Evolutionary conservation across 2,888 invertebrate species (phyloP), one percentile per base, ranked within the genome.

Genomic region (Baronia brevicornis): DNA sequence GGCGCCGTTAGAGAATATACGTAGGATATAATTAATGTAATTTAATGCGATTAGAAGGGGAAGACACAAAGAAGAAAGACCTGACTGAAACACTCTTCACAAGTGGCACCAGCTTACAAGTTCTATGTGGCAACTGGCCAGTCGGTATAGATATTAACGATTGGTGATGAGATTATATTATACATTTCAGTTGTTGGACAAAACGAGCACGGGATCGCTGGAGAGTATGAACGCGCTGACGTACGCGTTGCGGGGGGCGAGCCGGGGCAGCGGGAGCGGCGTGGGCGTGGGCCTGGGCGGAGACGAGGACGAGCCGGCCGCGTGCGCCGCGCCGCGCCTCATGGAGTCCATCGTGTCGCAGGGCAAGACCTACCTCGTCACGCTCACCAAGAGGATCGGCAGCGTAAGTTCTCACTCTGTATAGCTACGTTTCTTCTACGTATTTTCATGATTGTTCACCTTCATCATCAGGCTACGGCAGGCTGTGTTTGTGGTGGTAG

Each of bases 291-390:
- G 43, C 33, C 43, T 51, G 15, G 35, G 32, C 25, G 44, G 46
- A 27, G 50, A 36, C 19, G 48, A 33, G 9, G 69, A 57, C 38
- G 64, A 63, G 40, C 54, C 42, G 24, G 40, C 38, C 33, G 54
- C 44, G 19, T 48, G 53, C 45, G 48, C 57, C 30, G 68, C 68
- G 44, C 79, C 79, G 1, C 38, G 75, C 0, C 68, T 78, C 38
- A 82, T 80, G 80, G 78, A 79, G 66, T 73, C 74, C 48, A 79
- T 82, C 36, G 69, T 77, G 24, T 70, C 70, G 13, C 69, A 73
- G 54, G 80, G 80, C 5, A 72, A 74, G 56, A 73, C 77, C 1
- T 80, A 82, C 51, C 67, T 79, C 39, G 77, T 80, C 49, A 77
- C 78, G 5, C 56, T 78, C 36, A 69, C 63, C 18, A 74, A 73